These are phyloP conservation scores for Thysanoteuthis rhombus DNA, from an alignment of 2,888 invertebrate genomes.

Conservation along the genomic window DNA sequence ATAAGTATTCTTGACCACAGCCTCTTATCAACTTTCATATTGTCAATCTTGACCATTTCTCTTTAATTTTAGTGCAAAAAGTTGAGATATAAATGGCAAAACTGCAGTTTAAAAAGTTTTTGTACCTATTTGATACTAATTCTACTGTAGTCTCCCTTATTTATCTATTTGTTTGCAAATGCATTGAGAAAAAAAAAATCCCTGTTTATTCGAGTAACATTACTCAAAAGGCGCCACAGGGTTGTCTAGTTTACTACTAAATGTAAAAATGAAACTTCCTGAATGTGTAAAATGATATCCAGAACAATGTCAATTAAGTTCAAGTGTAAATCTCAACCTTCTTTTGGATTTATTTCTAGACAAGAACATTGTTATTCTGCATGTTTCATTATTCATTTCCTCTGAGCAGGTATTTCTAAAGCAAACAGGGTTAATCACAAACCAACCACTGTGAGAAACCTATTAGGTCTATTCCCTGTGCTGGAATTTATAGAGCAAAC, in stretches of 20 bases:
- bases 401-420: background rate
- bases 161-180: too few species aligned
- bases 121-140: too few species aligned
- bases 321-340: background rate
- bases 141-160: too few species aligned
- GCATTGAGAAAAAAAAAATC: too few species aligned
- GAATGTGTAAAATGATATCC: background rate
- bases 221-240: too few species aligned
- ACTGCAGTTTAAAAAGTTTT: too few species aligned
- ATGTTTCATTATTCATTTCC: background rate
- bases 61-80: background rate
- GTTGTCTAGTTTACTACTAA: too few species aligned
- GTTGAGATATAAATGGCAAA: background rate
- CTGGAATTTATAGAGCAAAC: too few species aligned
- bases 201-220: too few species aligned
- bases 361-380: background rate
- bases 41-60: too few species aligned
- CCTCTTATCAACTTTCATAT: too few species aligned
- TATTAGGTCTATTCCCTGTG: background rate
- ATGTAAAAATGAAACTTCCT: background rate
- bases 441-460: background rate
- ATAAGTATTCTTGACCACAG: too few species aligned
- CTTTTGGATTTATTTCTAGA: background rate
- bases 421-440: background rate
- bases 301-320: background rate